phyloP scores from a whole-genome alignment of 2,888 invertebrate species.

The Drosophila merina region DNA sequence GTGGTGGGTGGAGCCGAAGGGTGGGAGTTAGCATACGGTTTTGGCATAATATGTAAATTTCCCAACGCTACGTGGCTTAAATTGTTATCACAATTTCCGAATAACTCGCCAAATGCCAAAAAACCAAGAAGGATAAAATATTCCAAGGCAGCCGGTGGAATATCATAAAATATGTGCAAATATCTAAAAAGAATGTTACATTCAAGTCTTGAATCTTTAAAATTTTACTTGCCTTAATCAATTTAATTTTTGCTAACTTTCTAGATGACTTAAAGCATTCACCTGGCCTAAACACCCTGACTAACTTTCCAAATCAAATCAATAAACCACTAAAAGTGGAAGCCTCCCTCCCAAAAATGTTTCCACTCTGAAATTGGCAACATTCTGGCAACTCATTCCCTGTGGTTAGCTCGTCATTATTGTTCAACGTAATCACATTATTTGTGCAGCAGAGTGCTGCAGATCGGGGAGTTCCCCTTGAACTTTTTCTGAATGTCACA shows the following conservation, averaged over 20 bases:
- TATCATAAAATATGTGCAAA: slow-evolving; percentile 7
- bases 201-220: background rate
- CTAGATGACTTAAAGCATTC: too few relatives aligned
- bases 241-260: too few relatives aligned
- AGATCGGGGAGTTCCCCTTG: slow-evolving; percentile 54
- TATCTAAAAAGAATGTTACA: slow-evolving; percentile 11
- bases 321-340: slow-evolving; percentile 17
- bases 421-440: slow-evolving; percentile 29
- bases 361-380: background rate
- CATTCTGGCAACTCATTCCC: slow-evolving; percentile 25
- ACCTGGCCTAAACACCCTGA: background rate
- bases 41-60: slow-evolving; percentile 65
- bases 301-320: slow-evolving; percentile 21
- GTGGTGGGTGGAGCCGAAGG: background rate
- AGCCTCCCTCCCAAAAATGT: background rate
- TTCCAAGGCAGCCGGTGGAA: slow-evolving; percentile 12
- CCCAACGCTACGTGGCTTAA: slow-evolving; percentile 43
- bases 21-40: slow-evolving; percentile 26
- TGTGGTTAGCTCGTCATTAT: slow-evolving; percentile 31
- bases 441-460: slow-evolving; percentile 45
- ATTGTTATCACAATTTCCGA: slow-evolving; percentile 47
- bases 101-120: slow-evolving; percentile 34
- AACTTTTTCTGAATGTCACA: slow-evolving; percentile 69
- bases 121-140: slow-evolving; percentile 21
- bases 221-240: too few relatives aligned